Percentiles rank a stretch among this genome's conserved stretches.
phyloP scores from a whole-genome alignment of 2,888 invertebrate genomes.

The Platycheirus albimanus region DNA sequence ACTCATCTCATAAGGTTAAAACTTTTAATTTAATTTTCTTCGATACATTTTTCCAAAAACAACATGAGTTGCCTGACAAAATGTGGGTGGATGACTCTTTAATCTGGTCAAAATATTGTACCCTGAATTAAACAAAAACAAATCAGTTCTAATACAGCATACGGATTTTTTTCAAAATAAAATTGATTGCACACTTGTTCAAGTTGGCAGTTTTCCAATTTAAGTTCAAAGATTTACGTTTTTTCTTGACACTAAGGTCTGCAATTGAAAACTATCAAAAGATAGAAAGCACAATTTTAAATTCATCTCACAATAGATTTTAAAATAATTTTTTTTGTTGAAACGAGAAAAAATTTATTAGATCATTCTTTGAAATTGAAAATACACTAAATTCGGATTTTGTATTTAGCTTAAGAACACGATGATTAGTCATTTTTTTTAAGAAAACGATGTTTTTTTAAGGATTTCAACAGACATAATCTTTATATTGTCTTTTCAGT shows the following conservation, averaged over 20 bases:
- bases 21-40: no score
- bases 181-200: not conserved
- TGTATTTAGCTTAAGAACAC: no score
- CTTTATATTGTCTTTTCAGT: no score
- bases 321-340: not conserved
- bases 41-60: no score
- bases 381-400: not conserved
- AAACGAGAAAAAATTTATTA: not conserved
- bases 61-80: no score
- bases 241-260: conserved; percentile 31
- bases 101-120: no score
- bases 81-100: no score
- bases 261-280: conserved; percentile 38
- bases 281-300: conserved; percentile 7
- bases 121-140: no score
- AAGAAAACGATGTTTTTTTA: no score
- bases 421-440: no score
- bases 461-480: no score
- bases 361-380: not conserved
- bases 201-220: conserved; percentile 53
- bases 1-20: no score
- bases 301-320: not conserved
- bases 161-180: not conserved
- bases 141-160: not conserved
- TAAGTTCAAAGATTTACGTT: conserved; percentile 27